Conservation (phyloP, 37 sponge, comb jelly and placozoan genomes). For the Cliona cf. orientalis region DNA sequence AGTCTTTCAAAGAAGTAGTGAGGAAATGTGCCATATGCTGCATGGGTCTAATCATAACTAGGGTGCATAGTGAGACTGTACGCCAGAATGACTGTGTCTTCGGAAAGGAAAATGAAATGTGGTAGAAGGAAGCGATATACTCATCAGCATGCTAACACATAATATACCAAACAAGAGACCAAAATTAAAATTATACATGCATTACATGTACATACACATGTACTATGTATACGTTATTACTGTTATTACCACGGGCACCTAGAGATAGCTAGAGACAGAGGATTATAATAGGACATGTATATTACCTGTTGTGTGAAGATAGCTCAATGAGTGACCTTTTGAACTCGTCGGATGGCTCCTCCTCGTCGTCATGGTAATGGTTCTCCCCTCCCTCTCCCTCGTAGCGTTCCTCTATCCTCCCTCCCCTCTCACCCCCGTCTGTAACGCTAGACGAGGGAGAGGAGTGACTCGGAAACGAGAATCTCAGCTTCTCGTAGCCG, state of each 20-base stretch:
- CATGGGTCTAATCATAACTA: too few species aligned
- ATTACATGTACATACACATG: background rate
- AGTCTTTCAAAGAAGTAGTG: too few species aligned
- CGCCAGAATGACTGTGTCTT: too few species aligned
- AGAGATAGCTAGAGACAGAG: background rate
- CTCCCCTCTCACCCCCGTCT: background rate
- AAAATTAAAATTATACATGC: background rate
- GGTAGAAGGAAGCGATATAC: background rate
- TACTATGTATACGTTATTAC: background rate
- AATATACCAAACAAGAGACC: background rate
- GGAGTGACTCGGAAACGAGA: too few species aligned
- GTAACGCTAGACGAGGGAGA: background rate
- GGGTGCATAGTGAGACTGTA: too few species aligned
- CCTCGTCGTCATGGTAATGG: background rate
- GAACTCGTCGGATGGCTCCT: conserved; percentile 27
- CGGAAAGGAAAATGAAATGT: too few species aligned
- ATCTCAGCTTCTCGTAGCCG: too few species aligned
- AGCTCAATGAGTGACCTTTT: conserved; percentile 11
- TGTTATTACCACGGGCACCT: background rate
- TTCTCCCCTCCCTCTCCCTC: background rate
- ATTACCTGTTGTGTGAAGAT: conserved; percentile 49
- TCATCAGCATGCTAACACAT: background rate
- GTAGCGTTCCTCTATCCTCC: background rate
- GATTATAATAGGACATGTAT: too few species aligned
- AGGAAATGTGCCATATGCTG: too few species aligned